Conservation (phyloP, 2,797 vertebrate genomes). For the Brachymystax lenok region DNA sequence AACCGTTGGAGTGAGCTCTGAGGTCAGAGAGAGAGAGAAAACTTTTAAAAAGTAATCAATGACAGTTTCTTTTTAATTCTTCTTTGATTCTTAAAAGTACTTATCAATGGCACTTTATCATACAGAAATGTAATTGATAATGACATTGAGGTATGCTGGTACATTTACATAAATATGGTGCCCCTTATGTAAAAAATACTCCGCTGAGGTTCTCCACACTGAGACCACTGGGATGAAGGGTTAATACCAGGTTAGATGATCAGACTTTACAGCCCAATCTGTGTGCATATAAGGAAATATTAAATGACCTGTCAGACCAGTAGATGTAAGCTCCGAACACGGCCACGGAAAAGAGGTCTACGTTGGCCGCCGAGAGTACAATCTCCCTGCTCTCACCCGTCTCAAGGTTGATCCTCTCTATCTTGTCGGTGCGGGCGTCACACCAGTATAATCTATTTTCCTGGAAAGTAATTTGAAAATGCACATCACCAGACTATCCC, state of each 20-base stretch:
- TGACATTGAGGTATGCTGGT: slow-evolving; percentile 53
- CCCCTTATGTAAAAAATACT: slow-evolving; percentile 54
- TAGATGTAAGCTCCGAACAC: slow-evolving; percentile 99
- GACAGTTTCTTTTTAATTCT: slow-evolving; percentile 60
- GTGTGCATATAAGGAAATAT: slow-evolving; percentile 85
- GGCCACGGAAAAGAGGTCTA: slow-evolving; percentile 96
- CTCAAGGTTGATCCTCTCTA: slow-evolving; percentile 99
- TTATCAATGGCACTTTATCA: slow-evolving; percentile 65
- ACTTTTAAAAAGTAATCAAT: slow-evolving; percentile 55
- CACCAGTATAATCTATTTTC: slow-evolving; percentile 99
- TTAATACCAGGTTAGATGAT: slow-evolving; percentile 80
- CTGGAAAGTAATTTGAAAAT: slow-evolving; percentile 86
- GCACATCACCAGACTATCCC: slow-evolving; percentile 67
- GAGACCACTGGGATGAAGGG: slow-evolving; percentile 73
- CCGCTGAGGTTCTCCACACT: slow-evolving; percentile 46
- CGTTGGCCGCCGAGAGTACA: slow-evolving; percentile 94
- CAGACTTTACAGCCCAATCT: slow-evolving; percentile 74
- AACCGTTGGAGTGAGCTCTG: slow-evolving; percentile 97
- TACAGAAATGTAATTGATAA: slow-evolving; percentile 68
- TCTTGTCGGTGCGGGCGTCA: slow-evolving; percentile 97
- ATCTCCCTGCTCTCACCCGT: slow-evolving; percentile 93
- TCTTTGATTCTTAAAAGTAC: slow-evolving; percentile 13
- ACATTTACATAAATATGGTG: slow-evolving; percentile 59
- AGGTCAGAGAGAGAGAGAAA: too few relatives aligned
- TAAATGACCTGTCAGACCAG: slow-evolving; percentile 99